A percentile compares a stretch with the other conserved stretches of the same genome.
phyloP scores from a whole-genome alignment of 2,888 invertebrate genomes.

The Polia nebulosa region DNA sequence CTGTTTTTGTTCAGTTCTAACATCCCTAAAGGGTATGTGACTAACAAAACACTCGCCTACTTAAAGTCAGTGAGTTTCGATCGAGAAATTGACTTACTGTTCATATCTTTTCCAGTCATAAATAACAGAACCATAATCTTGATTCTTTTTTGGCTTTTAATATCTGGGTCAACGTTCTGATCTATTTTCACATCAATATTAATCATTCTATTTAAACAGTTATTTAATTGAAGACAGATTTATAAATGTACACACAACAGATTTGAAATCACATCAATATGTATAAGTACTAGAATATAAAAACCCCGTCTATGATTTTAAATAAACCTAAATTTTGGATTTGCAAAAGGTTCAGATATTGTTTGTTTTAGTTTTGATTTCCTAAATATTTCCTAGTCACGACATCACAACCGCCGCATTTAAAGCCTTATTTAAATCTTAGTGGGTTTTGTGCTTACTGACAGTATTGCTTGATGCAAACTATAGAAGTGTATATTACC shows the following conservation, averaged over 20 bases:
- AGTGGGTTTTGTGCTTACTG: conserved; percentile 77
- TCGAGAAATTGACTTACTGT: conserved; percentile 9
- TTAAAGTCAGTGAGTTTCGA: not conserved
- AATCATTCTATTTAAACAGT: not conserved
- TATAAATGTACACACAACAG: conserved; percentile 26
- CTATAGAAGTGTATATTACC: conserved; percentile 50
- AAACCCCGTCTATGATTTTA: conserved; percentile 30
- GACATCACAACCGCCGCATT: conserved; percentile 83
- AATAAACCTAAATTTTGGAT: conserved; percentile 17
- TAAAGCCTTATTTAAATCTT: conserved; percentile 75
- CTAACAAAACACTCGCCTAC: not conserved
- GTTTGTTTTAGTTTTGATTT: conserved; percentile 28
- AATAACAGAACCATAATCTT: conserved; percentile 10
- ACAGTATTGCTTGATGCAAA: conserved; percentile 59
- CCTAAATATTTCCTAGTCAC: conserved; percentile 48
- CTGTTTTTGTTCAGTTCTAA: conserved; percentile 19
- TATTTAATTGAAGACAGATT: conserved; percentile 16
- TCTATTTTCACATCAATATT: not conserved
- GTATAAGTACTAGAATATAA: conserved; percentile 6
- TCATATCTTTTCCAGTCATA: not conserved
- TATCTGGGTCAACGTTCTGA: not conserved
- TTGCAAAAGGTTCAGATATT: conserved; percentile 1
- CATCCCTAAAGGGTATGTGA: not conserved
- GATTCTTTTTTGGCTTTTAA: conserved; percentile 3
- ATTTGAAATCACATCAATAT: conserved; percentile 24